Evolutionary conservation across 2,888 invertebrate genomes (phyloP).

Genomic region (Hymenopus coronatus): DNA sequence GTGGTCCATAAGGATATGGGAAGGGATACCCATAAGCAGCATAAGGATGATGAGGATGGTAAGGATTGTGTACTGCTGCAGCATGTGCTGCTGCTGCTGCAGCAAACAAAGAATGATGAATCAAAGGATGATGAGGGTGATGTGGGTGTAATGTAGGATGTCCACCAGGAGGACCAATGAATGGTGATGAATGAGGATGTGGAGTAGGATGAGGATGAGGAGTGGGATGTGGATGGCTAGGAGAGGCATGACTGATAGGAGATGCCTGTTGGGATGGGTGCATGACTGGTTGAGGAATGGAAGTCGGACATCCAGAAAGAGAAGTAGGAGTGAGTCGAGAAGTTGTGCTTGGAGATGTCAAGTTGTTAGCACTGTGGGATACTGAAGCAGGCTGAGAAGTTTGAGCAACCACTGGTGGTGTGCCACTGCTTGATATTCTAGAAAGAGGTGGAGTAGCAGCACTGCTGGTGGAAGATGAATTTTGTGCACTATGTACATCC

Average conservation of each 20-base stretch:
- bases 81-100: conserved; percentile 57
- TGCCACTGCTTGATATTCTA: conserved; percentile 26
- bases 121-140: conserved; percentile 70
- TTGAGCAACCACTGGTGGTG: conserved; percentile 25
- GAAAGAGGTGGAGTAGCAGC: conserved; percentile 29
- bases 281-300: conserved; percentile 66
- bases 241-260: conserved; percentile 48
- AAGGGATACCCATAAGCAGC: conserved; percentile 61
- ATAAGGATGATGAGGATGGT: conserved; percentile 57
- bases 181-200: conserved; percentile 50
- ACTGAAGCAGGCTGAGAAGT: conserved; percentile 45
- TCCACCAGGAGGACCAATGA: conserved; percentile 54
- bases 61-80: conserved; percentile 64
- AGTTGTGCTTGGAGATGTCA: conserved; percentile 57
- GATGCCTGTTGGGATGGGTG: conserved; percentile 74
- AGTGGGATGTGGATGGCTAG: conserved; percentile 39
- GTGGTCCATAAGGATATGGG: conserved; percentile 68
- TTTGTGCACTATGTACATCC: neutral
- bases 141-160: conserved; percentile 46
- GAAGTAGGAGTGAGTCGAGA: conserved; percentile 51
- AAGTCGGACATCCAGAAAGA: conserved; percentile 52
- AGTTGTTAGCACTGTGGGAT: conserved; percentile 60
- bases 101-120: conserved; percentile 66
- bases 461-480: neutral
- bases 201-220: conserved; percentile 42